Base-by-base conservation (phyloP, 2,797 vertebrate genomes). In the Aselliscus stoliczkanus region DNA sequence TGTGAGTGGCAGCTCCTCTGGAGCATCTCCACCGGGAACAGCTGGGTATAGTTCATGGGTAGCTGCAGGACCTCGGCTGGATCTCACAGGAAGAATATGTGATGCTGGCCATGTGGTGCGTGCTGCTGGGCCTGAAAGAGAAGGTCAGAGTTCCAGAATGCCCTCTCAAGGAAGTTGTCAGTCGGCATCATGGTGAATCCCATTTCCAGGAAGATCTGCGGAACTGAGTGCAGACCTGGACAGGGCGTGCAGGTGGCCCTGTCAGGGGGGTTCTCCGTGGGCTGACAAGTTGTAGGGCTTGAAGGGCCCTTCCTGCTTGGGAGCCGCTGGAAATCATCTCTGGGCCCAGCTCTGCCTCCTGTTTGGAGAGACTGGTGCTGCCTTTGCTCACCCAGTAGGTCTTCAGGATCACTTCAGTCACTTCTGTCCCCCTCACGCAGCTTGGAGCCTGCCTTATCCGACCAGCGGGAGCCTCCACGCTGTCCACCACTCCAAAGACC, bases 121-220 rank as follows among this genome's bases (percentile, higher is more conserved):
- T 99, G 99, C 98, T 99, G 99, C 98, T 99, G 99, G 0, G 99
- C 99, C 97, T 99, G 99, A 97, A 99, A 99, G 54, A 99, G 98
- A 0, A 0, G 99, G 27, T 99, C 99, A 1, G 99, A 99, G 97
- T 99, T 99, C 99, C 99, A 99, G 98, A 99, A 99, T 99, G 99
- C 29, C 97, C 99, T 99, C 96, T 99, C 99, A 2, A 99, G 99
- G 96, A 99, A 99, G 97, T 99, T 99, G 98, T 99, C 99, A 1
- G 99, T 99, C 0, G 99, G 99, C 99, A 99, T 99, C 97, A 99
- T 99, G 0, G 98, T 99, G 98, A 99, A 99, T 99, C 99, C 99
- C 99, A 99, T 99, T 97, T 99, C 99, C 96, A 99, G 98, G 98
- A 99, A 99, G 98, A 99, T 99, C 98, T 99, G 99, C 60, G 98